Evolutionary conservation across 2,888 invertebrate genomes (phyloP), one percentile per base, ranked within the genome.

Genomic region (Leuctra nigra): DNA sequence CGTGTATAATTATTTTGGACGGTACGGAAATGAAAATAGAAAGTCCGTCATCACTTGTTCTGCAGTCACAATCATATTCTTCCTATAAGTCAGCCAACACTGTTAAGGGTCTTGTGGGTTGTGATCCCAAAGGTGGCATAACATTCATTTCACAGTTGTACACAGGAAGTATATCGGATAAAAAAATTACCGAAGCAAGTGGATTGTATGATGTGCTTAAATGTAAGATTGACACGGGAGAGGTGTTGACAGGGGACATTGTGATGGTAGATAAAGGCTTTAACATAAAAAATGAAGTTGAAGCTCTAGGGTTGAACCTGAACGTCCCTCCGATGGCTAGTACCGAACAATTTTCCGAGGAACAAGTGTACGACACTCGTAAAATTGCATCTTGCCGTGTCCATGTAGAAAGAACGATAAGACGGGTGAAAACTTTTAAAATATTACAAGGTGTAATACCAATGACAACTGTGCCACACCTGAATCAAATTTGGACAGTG

Each of bases 21-120:
- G 53, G 39, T 20, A 53, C 53, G 2, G 53, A 53, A 25, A 41
- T 53, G 39, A 53, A 38, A 23, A 53, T 53, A 4, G 36, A 53
- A 36, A 24, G 22, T 16, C 53, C 38, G 4, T 35, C 53, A n/a
- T 53, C 53, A 36, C 38, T 53, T 11, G 53, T 53, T 38, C 14
- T 53, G 18, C 38, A 53, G 23, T 53, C 39, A 13, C 53, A 53
- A 38, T 35, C 39, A 18, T 53, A 39, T 38, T 53, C 53, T 6
- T 24, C 14, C 7, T 39, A 53, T 23, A 53, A 53, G 38, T 53
- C 53, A 23, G 18, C 18, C 39, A 53, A 16, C 38, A 53, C 39
- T 9, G 39, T 53, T 18, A 53, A 53, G 38, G 53, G 36, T 11
- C n/a, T 46, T n/a, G 46, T 46, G n/a, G 46, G 53, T 4, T 53